phyloP scores from a whole-genome alignment of 2,888 invertebrate genomes.

The Polyommatus icarus region DNA sequence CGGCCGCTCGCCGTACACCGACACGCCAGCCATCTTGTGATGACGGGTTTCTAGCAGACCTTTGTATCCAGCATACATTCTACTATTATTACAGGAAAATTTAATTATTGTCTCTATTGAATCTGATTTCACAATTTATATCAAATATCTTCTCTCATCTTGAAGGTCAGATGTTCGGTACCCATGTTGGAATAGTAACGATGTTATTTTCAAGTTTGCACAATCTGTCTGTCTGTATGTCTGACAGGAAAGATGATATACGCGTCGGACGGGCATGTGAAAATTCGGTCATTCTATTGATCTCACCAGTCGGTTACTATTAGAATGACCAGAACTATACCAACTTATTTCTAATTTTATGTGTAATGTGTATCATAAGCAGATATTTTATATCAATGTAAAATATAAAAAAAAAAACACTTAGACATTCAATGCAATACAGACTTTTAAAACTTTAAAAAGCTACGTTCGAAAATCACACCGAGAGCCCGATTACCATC shows the following conservation, averaged over 20 bases:
- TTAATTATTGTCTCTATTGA: no score
- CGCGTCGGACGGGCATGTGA: background rate
- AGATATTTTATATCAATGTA: background rate
- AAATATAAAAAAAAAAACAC: background rate
- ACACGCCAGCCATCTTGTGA: slow-evolving; percentile 58
- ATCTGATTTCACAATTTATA: no score
- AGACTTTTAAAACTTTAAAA: background rate
- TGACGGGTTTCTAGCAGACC: background rate
- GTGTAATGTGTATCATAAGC: no score
- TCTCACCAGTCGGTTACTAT: no score
- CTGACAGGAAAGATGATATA: background rate
- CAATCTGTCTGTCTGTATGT: no score
- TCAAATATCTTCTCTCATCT: no score
- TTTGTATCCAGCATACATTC: background rate
- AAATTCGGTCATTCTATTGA: no score
- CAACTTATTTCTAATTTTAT: no score
- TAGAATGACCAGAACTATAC: no score
- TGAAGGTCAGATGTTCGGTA: no score
- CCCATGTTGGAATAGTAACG: no score
- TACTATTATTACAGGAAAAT: background rate
- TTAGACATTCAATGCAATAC: background rate
- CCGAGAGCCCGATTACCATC: background rate
- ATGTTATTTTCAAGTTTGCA: no score
- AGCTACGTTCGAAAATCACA: background rate
- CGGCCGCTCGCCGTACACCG: slow-evolving; percentile 58